Base-by-base conservation (phyloP, 2,797 vertebrate species). In the Xiphorhynchus erythropygius region DNA sequence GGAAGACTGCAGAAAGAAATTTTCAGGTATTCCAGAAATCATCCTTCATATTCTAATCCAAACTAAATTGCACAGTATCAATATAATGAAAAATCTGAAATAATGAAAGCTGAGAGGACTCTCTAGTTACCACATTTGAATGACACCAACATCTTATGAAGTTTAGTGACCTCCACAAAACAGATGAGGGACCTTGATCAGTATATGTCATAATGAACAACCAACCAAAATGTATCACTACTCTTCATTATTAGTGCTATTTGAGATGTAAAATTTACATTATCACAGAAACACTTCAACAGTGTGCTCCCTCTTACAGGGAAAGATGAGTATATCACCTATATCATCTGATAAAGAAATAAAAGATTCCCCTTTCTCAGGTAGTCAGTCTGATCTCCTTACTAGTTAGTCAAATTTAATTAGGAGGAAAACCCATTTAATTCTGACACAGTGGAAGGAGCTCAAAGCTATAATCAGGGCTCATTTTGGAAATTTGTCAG, bases 401-500 rank as follows among this genome's bases (percentile, higher is more conserved):
- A 56, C 12, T 33, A 87, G 50, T 83, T 63, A 55, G 57, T 76
- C 76, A 85, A 28, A 68, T 46, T 85, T 62, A 57, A 52, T 63
- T 74, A 89, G n/a, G 63, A 83, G 32, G 44, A 79, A 90, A 73
- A 39, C 27, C 53, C 59, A 64, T 69, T 96, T 92, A 85, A 90
- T 93, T 90, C 73, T 15, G 75, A 70, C 49, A 68, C 23, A 49
- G 55, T 65, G 50, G 71, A 90, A 85, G 41, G 32, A 89, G 32
- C 44, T 81, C 52, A 79, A 81, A 87, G 47, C 47, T 84, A 64
- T 70, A 88, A 84, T 41, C 64, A 62, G 30, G 46, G 14, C 10
- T 62, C 7, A 77, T 53, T 93, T 64, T n/a, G n/a, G 80, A 84
- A 73, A 95, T 90, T 50, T 86, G n/a, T 89, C 74, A 79, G 33